These are phyloP conservation scores for Heliocidaris erythrogramma DNA, from an alignment of 35 echinoderm and acorn worm genomes.

Conservation along the genomic window DNA sequence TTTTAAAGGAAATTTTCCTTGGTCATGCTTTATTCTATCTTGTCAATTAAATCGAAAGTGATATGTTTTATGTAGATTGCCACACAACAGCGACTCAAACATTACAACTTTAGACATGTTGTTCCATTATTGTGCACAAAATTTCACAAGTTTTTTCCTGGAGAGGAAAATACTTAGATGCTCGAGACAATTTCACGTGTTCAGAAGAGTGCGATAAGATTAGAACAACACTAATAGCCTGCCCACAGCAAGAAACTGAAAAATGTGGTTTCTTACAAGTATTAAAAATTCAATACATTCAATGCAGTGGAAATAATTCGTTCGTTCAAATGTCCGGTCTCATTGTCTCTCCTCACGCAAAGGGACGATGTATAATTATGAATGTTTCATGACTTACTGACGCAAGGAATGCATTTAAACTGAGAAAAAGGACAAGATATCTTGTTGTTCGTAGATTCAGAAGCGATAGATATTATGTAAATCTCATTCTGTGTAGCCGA, in stretches of 20 bases:
- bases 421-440: neutral
- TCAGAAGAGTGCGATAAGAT: neutral
- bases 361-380: neutral
- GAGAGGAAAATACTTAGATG: neutral
- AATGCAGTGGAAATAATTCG: neutral
- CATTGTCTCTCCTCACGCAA: neutral
- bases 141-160: neutral
- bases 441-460: neutral
- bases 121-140: neutral
- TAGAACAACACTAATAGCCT: neutral
- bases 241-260: neutral
- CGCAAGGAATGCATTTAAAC: neutral
- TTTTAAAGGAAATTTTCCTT: too few species aligned
- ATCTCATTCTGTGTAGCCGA: too few species aligned
- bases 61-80: too few species aligned
- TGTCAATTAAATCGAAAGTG: too few species aligned
- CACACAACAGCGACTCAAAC: neutral
- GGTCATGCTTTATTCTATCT: too few species aligned
- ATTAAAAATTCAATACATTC: neutral
- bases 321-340: neutral
- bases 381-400: slow-evolving; percentile 9
- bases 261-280: neutral
- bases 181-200: neutral
- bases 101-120: neutral
- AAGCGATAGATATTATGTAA: neutral